These are phyloP conservation scores for Elachura formosa DNA, from an alignment of 2,113 vertebrate genomes.

Conservation along the genomic window DNA sequence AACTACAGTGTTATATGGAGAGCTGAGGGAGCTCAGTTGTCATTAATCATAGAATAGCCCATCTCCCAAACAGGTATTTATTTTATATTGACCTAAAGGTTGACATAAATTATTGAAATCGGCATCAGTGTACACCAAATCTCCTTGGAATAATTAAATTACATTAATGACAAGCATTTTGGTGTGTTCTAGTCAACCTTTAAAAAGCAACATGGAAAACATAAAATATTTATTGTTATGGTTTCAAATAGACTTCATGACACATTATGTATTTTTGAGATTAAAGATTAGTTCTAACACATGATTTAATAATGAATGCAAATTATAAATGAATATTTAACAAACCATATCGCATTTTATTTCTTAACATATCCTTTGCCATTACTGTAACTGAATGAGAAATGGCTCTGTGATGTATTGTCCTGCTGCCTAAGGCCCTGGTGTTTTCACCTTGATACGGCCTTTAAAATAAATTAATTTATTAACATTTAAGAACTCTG, in stretches of 20 bases:
- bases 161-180: slow-evolving; percentile 46
- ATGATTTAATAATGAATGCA: slow-evolving; percentile 70
- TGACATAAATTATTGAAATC: slow-evolving; percentile 60
- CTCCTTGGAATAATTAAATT: slow-evolving; percentile 66
- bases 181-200: slow-evolving; percentile 29
- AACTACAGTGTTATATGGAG: background rate
- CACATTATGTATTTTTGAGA: slow-evolving; percentile 46
- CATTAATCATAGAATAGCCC: slow-evolving; percentile 12
- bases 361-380: slow-evolving; percentile 56
- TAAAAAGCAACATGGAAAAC: slow-evolving; percentile 29
- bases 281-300: slow-evolving; percentile 52
- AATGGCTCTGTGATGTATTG: slow-evolving; percentile 43
- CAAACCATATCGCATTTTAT: slow-evolving; percentile 60
- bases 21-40: background rate
- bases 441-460: slow-evolving; percentile 67
- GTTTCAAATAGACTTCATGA: slow-evolving; percentile 42
- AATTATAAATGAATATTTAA: slow-evolving; percentile 71
- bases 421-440: background rate
- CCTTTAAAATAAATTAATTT: slow-evolving; percentile 73
- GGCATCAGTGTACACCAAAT: background rate
- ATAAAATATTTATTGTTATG: slow-evolving; percentile 55
- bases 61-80: slow-evolving; percentile 56
- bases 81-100: slow-evolving; percentile 55
- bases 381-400: slow-evolving; percentile 39
- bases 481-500: slow-evolving; percentile 59